Conservation (phyloP, 2,888 invertebrate species). For the Sminthurinus aureus region DNA sequence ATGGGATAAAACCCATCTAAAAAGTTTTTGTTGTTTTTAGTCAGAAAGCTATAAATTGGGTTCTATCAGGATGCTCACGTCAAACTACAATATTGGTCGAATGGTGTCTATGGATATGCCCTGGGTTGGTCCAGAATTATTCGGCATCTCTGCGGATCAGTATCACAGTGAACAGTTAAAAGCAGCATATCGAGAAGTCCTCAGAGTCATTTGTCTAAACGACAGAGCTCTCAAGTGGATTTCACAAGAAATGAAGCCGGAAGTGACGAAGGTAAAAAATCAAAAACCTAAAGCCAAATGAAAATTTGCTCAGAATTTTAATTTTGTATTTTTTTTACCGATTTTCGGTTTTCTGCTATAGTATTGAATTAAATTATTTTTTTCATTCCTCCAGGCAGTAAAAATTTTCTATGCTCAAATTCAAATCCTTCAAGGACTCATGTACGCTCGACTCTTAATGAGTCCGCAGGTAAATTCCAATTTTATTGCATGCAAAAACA, state of each 20-base stretch:
- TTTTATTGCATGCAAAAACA: no score
- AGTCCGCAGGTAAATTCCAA: constrained; percentile 26
- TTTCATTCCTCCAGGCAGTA: no score
- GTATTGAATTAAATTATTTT: no score
- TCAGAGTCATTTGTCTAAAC: constrained; percentile 31
- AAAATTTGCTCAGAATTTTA: no score
- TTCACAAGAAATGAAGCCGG: constrained; percentile 22
- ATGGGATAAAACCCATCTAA: neutral
- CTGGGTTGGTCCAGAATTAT: constrained; percentile 37
- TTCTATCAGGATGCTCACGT: constrained; percentile 27
- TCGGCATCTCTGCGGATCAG: constrained; percentile 39
- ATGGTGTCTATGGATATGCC: constrained; percentile 35
- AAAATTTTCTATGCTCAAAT: constrained; percentile 42
- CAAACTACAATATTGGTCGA: constrained; percentile 39
- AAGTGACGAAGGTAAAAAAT: constrained; percentile 31
- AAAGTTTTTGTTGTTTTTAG: neutral
- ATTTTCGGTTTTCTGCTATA: no score
- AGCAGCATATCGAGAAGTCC: constrained; percentile 37
- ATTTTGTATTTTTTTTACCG: no score
- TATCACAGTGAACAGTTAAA: constrained; percentile 37
- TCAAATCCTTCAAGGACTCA: constrained; percentile 38
- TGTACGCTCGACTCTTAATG: constrained; percentile 40
- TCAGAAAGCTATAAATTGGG: constrained; percentile 36
- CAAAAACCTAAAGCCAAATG: no score
- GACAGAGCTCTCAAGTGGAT: constrained; percentile 8